A percentile compares a stretch with the other conserved stretches of the same genome.
Evolutionary conservation across 2,113 vertebrate species (phyloP).

Genomic region (Mustelus asterias): DNA sequence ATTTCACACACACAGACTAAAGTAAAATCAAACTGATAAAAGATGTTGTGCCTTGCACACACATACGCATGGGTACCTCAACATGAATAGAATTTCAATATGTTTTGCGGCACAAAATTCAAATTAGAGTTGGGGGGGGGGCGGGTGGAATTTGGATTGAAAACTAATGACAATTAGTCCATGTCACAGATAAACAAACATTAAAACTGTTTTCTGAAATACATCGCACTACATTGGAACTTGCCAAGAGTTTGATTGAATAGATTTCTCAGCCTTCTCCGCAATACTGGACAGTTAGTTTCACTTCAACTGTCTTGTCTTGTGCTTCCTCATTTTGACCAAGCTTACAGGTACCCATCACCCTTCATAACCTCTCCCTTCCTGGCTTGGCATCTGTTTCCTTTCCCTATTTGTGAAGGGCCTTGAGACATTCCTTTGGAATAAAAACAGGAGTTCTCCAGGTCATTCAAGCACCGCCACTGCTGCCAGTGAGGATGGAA

Average conservation of each 20-base stretch:
- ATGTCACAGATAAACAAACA: not conserved
- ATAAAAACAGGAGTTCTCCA: not conserved
- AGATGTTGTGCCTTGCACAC: not conserved
- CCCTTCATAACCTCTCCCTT: not conserved
- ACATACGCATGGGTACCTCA: not conserved
- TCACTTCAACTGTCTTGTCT: not conserved
- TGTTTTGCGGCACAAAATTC: not conserved
- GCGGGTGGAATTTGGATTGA: not conserved
- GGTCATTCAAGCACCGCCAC: no score
- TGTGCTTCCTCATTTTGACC: not conserved
- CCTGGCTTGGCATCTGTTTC: not conserved
- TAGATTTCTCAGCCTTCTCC: not conserved
- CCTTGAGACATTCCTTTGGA: not conserved
- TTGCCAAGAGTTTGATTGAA: not conserved
- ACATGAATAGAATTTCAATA: not conserved
- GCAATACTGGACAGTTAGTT: not conserved
- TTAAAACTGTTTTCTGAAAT: not conserved
- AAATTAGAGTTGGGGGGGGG: not conserved
- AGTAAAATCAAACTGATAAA: not conserved
- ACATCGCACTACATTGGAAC: not conserved
- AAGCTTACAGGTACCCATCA: not conserved
- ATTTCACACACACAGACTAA: not conserved
- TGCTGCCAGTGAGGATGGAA: no score
- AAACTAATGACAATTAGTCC: not conserved
- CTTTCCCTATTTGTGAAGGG: not conserved